Percentiles rank a stretch among this genome's conserved stretches.
phyloP scores from a whole-genome alignment of 1,140 invertebrate species.

The Lordiphosa stackelbergi region DNA sequence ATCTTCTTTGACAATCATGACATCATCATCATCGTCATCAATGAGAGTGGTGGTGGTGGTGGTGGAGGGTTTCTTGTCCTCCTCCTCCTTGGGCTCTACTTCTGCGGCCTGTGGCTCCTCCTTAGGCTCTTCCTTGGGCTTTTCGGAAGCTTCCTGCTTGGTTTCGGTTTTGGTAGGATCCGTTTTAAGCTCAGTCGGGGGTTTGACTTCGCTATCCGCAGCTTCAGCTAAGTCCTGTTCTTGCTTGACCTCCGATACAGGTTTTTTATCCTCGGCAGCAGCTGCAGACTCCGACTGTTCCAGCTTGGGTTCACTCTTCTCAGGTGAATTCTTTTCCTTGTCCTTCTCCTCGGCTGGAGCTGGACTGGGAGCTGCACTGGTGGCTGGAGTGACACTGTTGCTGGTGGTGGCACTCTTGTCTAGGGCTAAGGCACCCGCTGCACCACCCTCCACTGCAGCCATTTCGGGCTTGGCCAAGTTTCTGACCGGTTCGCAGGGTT shows the following conservation, averaged over 20 bases:
- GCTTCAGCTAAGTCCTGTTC: constrained; percentile 37
- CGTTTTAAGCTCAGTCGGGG: constrained; percentile 40
- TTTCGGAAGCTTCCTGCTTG: constrained; percentile 31
- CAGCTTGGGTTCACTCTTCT: constrained; percentile 77
- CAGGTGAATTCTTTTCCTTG: constrained; percentile 45
- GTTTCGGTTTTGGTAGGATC: constrained; percentile 37
- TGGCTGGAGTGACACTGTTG: constrained; percentile 82
- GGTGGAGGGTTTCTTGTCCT: constrained; percentile 57
- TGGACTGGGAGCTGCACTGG: constrained; percentile 85
- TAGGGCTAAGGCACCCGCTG: constrained; percentile 35
- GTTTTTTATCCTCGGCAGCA: constrained; percentile 77
- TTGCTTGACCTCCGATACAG: constrained; percentile 32
- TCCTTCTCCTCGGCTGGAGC: constrained; percentile 77
- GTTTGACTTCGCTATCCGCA: constrained; percentile 20
- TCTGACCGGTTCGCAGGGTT: constrained; percentile 85
- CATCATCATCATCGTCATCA: constrained; percentile 79
- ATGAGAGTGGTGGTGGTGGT: constrained; percentile 64
- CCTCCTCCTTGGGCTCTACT: constrained; percentile 40
- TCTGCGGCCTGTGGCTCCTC: constrained; percentile 25
- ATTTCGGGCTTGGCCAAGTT: constrained; percentile 28
- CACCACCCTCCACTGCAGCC: constrained; percentile 28
- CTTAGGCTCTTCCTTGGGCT: constrained; percentile 45
- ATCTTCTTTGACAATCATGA: constrained; percentile 80
- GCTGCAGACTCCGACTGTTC: constrained; percentile 75
- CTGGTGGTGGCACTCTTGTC: constrained; percentile 80